Percentiles rank a stretch among this genome's conserved stretches.
phyloP scores from a whole-genome alignment of 2,113 vertebrate genomes.

The Papio anubis region DNA sequence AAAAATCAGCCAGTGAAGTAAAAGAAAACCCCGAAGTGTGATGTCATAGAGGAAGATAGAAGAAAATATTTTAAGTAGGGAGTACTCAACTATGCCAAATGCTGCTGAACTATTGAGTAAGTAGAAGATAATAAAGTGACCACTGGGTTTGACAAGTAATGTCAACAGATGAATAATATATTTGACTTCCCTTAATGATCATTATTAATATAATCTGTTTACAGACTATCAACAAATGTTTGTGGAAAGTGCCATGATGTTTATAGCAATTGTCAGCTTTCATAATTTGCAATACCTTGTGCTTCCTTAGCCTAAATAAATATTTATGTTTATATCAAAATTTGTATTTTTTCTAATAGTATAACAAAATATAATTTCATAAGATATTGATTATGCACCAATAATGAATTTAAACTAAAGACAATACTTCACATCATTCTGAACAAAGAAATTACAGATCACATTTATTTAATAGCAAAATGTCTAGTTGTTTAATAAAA shows the following conservation, averaged over 20 bases:
- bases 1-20: not conserved
- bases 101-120: not conserved
- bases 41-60: not conserved
- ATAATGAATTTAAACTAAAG: conserved; percentile 10
- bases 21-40: not conserved
- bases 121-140: not conserved
- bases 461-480: too few relatives aligned
- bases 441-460: not conserved
- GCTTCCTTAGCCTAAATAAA: not conserved
- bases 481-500: too few relatives aligned
- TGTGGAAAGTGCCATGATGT: not conserved
- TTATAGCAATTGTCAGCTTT: not conserved
- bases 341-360: not conserved
- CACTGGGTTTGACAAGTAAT: not conserved
- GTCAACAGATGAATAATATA: not conserved
- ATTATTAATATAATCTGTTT: conserved; percentile 3
- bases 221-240: not conserved
- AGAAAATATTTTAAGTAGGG: not conserved
- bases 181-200: not conserved
- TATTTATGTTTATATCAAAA: not conserved
- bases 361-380: conserved; percentile 47
- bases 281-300: not conserved
- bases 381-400: not conserved
- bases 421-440: not conserved
- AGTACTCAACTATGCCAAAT: not conserved